Percentiles rank a stretch among this genome's conserved stretches.
Evolutionary conservation across 2,888 invertebrate genomes (phyloP).

Genomic region (Cryptus armator): DNA sequence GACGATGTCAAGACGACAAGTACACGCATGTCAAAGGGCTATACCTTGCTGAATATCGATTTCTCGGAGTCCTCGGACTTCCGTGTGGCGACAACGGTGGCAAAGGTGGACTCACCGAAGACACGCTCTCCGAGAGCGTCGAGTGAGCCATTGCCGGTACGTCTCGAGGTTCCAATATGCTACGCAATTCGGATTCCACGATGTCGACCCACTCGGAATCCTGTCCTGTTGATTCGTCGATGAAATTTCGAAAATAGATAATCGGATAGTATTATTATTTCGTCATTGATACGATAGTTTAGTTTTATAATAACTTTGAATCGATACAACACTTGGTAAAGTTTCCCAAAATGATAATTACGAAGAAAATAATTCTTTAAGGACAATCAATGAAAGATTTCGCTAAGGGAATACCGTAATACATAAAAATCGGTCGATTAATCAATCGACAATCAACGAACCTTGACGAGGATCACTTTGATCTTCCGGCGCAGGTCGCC

Average conservation of each 20-base stretch:
- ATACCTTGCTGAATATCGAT: conserved; percentile 83
- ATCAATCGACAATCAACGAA: conserved; percentile 59
- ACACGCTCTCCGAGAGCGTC: conserved; percentile 88
- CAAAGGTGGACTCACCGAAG: conserved; percentile 92
- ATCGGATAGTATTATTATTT: neutral
- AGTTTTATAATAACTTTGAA: too few species aligned
- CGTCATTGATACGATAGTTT: too few species aligned
- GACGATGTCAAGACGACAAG: neutral
- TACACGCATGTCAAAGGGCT: neutral
- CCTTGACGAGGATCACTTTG: conserved; percentile 79
- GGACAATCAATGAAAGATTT: too few species aligned
- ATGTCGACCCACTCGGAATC: conserved; percentile 94
- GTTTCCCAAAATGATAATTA: too few species aligned
- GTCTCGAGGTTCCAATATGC: conserved; percentile 91
- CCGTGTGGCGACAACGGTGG: conserved; percentile 91
- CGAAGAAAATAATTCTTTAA: too few species aligned
- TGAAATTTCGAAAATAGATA: neutral
- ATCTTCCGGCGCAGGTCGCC: conserved; percentile 87
- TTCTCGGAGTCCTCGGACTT: conserved; percentile 82
- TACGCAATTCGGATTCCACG: conserved; percentile 92
- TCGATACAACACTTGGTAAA: too few species aligned
- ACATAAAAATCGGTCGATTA: too few species aligned
- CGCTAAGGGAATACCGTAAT: too few species aligned
- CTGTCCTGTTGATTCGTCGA: conserved; percentile 83
- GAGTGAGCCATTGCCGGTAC: conserved; percentile 90